Evolutionary conservation across 2,888 invertebrate species (phyloP).

Genomic region (Aspidiotus destructor): DNA sequence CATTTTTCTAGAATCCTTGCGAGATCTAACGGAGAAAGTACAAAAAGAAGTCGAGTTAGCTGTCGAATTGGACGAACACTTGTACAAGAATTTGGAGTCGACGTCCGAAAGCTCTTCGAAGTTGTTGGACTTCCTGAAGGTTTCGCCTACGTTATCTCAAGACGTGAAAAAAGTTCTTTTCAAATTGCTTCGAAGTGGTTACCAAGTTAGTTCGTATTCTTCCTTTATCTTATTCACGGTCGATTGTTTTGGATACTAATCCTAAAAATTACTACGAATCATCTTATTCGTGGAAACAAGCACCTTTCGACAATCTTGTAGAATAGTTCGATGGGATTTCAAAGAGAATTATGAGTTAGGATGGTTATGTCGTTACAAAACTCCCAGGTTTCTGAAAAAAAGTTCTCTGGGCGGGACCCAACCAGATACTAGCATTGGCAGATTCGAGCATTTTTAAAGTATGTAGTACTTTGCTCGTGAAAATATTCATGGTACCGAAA

Average conservation of each 20-base stretch:
- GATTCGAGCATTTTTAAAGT: neutral
- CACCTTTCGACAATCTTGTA: no score
- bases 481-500: no score
- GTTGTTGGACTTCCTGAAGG: neutral
- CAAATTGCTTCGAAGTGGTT: constrained; percentile 18
- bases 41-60: constrained; percentile 31
- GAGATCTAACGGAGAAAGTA: constrained; percentile 21
- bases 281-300: no score
- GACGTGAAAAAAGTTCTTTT: constrained; percentile 14
- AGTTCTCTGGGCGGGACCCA: no score
- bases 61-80: constrained; percentile 24
- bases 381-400: no score
- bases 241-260: no score
- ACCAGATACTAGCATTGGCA: no score
- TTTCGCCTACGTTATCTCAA: constrained; percentile 1
- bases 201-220: constrained; percentile 9
- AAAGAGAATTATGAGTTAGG: no score
- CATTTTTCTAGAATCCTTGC: constrained; percentile 6
- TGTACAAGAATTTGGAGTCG: constrained; percentile 18
- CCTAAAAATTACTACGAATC: no score
- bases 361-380: no score
- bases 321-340: no score
- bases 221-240: neutral
- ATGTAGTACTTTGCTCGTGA: no score
- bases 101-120: constrained; percentile 8